Evolutionary conservation across 2,113 vertebrate species (phyloP), one percentile per base, ranked within the genome.

Genomic region (Paradoxurus hermaphroditus): DNA sequence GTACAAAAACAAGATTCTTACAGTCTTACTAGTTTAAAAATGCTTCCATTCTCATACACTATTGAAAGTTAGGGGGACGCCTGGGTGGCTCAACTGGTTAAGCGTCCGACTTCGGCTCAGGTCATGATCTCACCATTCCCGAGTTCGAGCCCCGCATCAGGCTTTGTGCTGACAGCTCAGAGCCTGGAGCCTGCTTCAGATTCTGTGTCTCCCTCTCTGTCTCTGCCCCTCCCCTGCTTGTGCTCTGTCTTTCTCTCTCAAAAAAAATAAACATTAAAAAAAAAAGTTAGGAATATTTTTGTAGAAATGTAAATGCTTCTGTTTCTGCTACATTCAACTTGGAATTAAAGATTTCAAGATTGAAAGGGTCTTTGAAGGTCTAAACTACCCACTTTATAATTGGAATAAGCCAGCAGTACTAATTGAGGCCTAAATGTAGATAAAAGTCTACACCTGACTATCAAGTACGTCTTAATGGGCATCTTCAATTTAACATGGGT

Each of bases 301-400:
- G 67, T 31, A 8, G n/a, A 59, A 51, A 41, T 39, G 34, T 11
- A 36, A 77, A 21, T 75, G 41, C 39, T 85, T 49, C 31, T n/a
- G 39, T 14, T 78, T 23, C 79, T 31, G 25, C 56, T 92, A 7
- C 44, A n/a, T 73, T 82, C 49, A 92, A n/a, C 21, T 68, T 85
- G 72, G 51, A 91, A 91, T n/a, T 88, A 59, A 63, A 95, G 49
- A 49, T 85, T 86, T 92, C 87, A 79, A 62, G n/a, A 86, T 83
- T 92, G 8, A 7, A 75, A 72, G 15, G 19, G 19, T 39, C 41
- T 25, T 34, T 82, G 34, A 49, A 25, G 51, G 16, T 84, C 59
- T 81, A 73, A 31, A 68, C 68, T 41, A 34, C 49, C 25, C 83
- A 36, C 77, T 86, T 82, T 39, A 59, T n/a, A 79, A 34, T 68